Evolutionary conservation across 2,888 invertebrate species (phyloP), one percentile per base, ranked within the genome.

Genomic region (Ochropleura plecta): DNA sequence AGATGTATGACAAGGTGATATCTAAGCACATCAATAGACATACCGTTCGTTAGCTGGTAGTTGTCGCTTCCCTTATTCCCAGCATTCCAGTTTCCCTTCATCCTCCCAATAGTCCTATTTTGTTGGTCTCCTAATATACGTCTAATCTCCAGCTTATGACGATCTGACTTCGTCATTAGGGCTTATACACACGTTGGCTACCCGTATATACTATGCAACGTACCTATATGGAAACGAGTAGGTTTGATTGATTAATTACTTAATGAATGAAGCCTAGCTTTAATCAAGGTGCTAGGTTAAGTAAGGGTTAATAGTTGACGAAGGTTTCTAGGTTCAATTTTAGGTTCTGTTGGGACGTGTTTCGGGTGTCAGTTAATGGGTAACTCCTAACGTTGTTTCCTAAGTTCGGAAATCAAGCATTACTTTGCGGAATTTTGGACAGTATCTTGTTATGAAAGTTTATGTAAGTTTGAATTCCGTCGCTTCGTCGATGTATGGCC

Each of bases 181-280:
- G 16, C 48, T 51, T 20, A 8, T 79, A 46, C 51, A 72, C 80
- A 53, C 20, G 7, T 3, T 20, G 5, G 49, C 40, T 14, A 6
- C 16, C 40, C 6, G 12, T 49, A 18, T 14, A 30, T 1, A 55
- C 10, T 42, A 60, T 42, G 51, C 46, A 46, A n/a, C 46, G 73
- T 51, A 0, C 12, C 20, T 55, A 46, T 20, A 42, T 46, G 18
- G 20, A 76, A 81, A 75, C 40, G 53, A 70, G 46, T n/a, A 57
- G 7, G 44, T 40, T 63, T 70, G 76, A 76, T 79, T 79, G 81
- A 81, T 82, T 68, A 55, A 73, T 73, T 68, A 59, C 57, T 57
- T 82, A 65, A 71, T 65, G 55, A 65, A 60, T 62, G 49, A 57
- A 57, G 51, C 49, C 68, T 79, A 63, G 79, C 18, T 74, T 60